phyloP scores from a whole-genome alignment of 2,113 vertebrate species.

The Phrynosoma platyrhinos region DNA sequence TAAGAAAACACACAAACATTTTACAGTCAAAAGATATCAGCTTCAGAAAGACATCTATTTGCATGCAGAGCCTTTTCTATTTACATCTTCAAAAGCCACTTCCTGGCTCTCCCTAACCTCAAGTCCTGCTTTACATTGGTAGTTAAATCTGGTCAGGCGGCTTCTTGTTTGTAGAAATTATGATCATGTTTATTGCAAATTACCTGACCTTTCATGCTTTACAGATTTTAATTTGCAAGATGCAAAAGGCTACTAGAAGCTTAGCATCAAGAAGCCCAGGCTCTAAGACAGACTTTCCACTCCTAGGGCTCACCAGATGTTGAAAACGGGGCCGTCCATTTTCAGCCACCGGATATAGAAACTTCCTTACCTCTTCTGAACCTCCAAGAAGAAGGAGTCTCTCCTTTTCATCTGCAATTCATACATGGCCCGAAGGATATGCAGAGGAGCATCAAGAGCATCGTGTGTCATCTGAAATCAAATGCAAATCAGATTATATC shows the following conservation, averaged over 20 bases:
- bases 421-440: slow-evolving; percentile 94
- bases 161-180: neutral
- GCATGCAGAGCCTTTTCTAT: slow-evolving; percentile 4
- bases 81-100: slow-evolving; percentile 24
- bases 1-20: neutral
- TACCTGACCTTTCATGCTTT: neutral
- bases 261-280: too few relatives aligned
- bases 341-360: neutral
- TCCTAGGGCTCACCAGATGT: too few relatives aligned
- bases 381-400: slow-evolving; percentile 93
- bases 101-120: neutral
- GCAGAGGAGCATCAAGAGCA: slow-evolving; percentile 93
- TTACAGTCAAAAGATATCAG: neutral
- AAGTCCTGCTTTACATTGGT: slow-evolving; percentile 21
- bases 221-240: slow-evolving; percentile 5
- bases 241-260: neutral
- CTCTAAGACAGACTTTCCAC: too few relatives aligned
- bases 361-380: slow-evolving; percentile 89
- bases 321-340: neutral
- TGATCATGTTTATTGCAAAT: neutral
- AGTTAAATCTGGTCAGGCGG: neutral
- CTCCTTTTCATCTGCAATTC: slow-evolving; percentile 96
- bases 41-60: neutral
- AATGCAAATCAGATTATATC: neutral
- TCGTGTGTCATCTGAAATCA: slow-evolving; percentile 91